Conservation (phyloP, 1,140 invertebrate genomes). For the Apis laboriosa region DNA sequence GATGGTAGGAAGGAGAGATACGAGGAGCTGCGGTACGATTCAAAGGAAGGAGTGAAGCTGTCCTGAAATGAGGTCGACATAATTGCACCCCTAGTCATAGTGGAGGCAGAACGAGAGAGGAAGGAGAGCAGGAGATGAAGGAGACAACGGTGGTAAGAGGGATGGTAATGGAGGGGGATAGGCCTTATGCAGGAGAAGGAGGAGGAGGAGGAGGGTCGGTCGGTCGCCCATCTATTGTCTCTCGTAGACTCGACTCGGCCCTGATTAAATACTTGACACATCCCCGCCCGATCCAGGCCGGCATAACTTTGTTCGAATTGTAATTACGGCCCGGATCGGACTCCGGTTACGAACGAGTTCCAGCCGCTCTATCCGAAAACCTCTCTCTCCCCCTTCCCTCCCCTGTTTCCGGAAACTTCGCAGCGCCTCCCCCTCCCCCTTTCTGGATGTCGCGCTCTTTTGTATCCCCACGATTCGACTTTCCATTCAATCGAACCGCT, state of each 20-base stretch:
- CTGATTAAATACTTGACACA: conserved; percentile 81
- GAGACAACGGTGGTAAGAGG: conserved; percentile 51
- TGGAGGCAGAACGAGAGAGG: conserved; percentile 26
- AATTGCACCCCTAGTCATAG: conserved; percentile 63
- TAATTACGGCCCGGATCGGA: conserved; percentile 74
- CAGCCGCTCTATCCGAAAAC: conserved; percentile 38
- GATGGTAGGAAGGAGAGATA: not conserved
- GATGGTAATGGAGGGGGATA: conserved; percentile 44
- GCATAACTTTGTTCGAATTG: conserved; percentile 80
- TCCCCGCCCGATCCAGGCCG: conserved; percentile 69
- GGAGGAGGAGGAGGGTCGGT: conserved; percentile 49
- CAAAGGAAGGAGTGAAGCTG: conserved; percentile 56
- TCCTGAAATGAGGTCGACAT: conserved; percentile 68
- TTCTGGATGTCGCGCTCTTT: conserved; percentile 55
- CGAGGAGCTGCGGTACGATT: conserved; percentile 39
- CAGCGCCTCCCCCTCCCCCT: conserved; percentile 18
- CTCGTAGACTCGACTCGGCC: conserved; percentile 73
- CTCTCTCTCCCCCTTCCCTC: not conserved
- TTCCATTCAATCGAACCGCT: conserved; percentile 19
- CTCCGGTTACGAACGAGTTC: conserved; percentile 64
- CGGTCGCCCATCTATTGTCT: conserved; percentile 76
- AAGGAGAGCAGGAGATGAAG: conserved; percentile 32
- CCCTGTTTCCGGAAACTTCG: conserved; percentile 35
- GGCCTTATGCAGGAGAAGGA: not conserved
- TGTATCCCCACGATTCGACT: conserved; percentile 20